Percentiles rank a stretch among this genome's conserved stretches.
phyloP scores from a whole-genome alignment of 2,888 invertebrate species.

The Leptinotarsa haldemani region DNA sequence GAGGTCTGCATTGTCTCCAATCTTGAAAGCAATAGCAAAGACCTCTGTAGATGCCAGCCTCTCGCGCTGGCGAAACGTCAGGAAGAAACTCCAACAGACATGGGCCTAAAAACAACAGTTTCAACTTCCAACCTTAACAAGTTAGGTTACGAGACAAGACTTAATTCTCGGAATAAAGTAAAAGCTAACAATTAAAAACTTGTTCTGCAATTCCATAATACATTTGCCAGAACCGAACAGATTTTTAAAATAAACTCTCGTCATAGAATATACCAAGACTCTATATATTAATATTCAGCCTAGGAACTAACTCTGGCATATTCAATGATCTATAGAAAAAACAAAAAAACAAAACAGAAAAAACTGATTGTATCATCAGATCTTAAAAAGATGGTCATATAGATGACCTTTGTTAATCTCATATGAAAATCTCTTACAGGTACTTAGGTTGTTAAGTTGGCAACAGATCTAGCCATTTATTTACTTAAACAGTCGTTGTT shows the following conservation, averaged over 20 bases:
- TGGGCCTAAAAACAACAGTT: too few relatives aligned
- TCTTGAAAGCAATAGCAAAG: too few relatives aligned
- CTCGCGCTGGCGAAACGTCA: too few relatives aligned
- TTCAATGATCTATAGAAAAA: conserved; percentile 1
- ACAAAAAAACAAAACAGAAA: not conserved
- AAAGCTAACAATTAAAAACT: not conserved
- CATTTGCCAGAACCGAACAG: not conserved
- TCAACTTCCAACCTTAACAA: too few relatives aligned
- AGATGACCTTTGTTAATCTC: conserved; percentile 5
- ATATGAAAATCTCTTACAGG: conserved; percentile 14
- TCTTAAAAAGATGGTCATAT: not conserved
- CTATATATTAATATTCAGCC: not conserved
- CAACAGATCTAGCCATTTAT: conserved; percentile 34
- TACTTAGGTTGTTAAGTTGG: conserved; percentile 34
- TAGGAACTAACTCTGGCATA: conserved; percentile 11
- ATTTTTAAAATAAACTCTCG: conserved; percentile 6
- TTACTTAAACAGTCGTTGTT: conserved; percentile 44
- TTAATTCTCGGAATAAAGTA: not conserved
- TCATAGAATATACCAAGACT: conserved; percentile 1
- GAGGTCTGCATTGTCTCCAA: too few relatives aligned
- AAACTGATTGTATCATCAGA: conserved; percentile 1
- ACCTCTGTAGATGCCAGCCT: too few relatives aligned
- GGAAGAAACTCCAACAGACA: too few relatives aligned
- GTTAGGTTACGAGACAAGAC: too few relatives aligned
- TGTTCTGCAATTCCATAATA: not conserved